Evolutionary conservation across 2,797 vertebrate genomes (phyloP).

Genomic region (Eutrigla gurnardus): DNA sequence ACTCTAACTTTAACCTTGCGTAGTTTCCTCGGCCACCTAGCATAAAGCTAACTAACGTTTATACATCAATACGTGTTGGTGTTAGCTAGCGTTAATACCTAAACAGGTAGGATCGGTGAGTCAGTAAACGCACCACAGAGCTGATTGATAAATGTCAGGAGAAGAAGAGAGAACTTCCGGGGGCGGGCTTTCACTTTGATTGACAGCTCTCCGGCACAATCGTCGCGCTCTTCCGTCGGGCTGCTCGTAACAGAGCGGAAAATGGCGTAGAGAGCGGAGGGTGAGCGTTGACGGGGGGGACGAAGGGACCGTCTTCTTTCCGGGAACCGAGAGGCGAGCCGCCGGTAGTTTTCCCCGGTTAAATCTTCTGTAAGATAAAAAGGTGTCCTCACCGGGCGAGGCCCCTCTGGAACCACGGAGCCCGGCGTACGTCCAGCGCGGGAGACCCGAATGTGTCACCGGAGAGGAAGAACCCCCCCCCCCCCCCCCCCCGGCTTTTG

Average conservation of each 20-base stretch:
- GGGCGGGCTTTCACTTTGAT: slow-evolving; percentile 64
- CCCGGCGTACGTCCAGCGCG: background rate
- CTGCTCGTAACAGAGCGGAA: slow-evolving; percentile 63
- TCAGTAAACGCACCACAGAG: background rate
- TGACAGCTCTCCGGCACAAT: slow-evolving; percentile 59
- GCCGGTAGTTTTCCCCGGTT: background rate
- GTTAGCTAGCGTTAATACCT: too few relatives aligned
- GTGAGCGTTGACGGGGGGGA: slow-evolving; percentile 45
- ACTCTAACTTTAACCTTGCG: too few relatives aligned
- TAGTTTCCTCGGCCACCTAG: too few relatives aligned
- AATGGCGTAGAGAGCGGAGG: slow-evolving; percentile 78
- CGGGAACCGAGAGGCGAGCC: background rate
- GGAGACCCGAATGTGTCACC: slow-evolving; percentile 19
- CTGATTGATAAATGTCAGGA: slow-evolving; percentile 10
- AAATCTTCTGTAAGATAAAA: background rate
- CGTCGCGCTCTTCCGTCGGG: background rate
- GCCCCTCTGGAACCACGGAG: background rate
- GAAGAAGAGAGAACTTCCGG: slow-evolving; percentile 48
- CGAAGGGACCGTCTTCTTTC: slow-evolving; percentile 57
- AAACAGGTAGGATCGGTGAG: too few relatives aligned
- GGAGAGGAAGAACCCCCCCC: slow-evolving; percentile 36
- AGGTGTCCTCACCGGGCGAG: background rate
- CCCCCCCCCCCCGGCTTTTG: slow-evolving; percentile 60
- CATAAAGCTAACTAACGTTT: background rate
- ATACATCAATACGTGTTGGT: background rate